Evolutionary conservation across 2,888 invertebrate species (phyloP), one percentile per base, ranked within the genome.

Genomic region (Ptychoptera contaminata): DNA sequence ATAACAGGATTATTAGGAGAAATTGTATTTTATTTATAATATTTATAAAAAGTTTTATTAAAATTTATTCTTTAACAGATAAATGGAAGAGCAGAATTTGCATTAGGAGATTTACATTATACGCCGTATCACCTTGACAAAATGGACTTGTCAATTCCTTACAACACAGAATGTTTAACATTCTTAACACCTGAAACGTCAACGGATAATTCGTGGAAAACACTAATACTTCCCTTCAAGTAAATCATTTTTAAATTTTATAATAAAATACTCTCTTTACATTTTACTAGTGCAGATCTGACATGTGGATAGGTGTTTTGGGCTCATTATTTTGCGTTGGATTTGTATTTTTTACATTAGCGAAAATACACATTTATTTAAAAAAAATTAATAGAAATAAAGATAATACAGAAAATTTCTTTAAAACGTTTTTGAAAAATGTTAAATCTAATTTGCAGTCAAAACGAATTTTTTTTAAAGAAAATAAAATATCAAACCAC

Each of bases 121-220:
- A 82, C 77, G 1, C 73, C 76, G 0, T 73, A 76, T 53, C 74
- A 84, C 53, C 59, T 79, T 40, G 71, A 75, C 40, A 61, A 79
- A 38, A 74, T 82, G 53, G 87, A 88, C 59, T 63, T 88, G 35
- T 81, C 80, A 43, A 69, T 74, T 40, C 84, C 87, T 0, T 87
- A 87, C 50, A 81, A 78, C n/a, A 76, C 81, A 0, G 82, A 86
- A 57, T 88, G 87, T 55, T 70, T 86, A 54, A 87, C 87, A 1
- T 88, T 88, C 56, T 60, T 88, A 14, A 86, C 87, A 1, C 86
- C 86, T 0, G 86, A 86, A 62, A 77, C 85, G 1, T 66, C 81
- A 14, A 76, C 75, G 2, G 84, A 87, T 57, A 85, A 84, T 54
- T 82, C 86, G 1, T 87, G 87, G 87, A 81, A 80, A 60, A 82